Conservation (phyloP, 2,113 vertebrate species). For the Alosa alosa region DNA sequence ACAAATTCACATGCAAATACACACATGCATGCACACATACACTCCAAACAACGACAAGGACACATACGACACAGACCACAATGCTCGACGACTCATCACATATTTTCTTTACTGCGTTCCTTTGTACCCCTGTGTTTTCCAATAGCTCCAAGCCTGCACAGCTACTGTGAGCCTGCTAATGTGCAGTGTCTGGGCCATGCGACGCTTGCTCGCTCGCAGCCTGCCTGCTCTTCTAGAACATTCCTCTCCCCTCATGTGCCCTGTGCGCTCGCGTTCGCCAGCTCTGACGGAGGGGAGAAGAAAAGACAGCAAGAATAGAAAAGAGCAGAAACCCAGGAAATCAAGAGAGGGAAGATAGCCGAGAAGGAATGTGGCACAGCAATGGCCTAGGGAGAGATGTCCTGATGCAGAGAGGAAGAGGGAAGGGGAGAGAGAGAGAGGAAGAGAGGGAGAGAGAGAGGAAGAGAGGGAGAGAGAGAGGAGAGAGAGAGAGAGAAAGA, state of each 20-base stretch:
- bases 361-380: constrained; percentile 21
- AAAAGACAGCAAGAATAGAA: too few relatives aligned
- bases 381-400: constrained; percentile 39
- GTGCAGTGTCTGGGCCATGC: not conserved
- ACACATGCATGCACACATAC: not conserved
- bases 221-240: constrained; percentile 5
- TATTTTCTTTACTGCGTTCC: not conserved
- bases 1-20: not conserved
- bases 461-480: constrained; percentile 48
- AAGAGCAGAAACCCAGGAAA: constrained; percentile 12
- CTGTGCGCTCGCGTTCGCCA: not conserved
- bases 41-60: not conserved
- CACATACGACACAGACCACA: not conserved
- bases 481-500: not conserved
- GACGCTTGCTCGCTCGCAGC: not conserved
- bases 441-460: constrained; percentile 37
- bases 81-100: not conserved
- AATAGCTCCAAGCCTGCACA: not conserved
- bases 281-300: not conserved
- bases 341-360: constrained; percentile 3
- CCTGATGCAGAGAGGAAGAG: constrained; percentile 10
- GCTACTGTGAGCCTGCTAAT: not conserved
- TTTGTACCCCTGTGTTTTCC: not conserved
- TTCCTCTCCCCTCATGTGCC: not conserved
- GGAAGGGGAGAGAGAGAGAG: constrained; percentile 21